These are phyloP conservation scores for Galaxias olidus DNA, from an alignment of 2,797 vertebrate species.

Conservation along the genomic window DNA sequence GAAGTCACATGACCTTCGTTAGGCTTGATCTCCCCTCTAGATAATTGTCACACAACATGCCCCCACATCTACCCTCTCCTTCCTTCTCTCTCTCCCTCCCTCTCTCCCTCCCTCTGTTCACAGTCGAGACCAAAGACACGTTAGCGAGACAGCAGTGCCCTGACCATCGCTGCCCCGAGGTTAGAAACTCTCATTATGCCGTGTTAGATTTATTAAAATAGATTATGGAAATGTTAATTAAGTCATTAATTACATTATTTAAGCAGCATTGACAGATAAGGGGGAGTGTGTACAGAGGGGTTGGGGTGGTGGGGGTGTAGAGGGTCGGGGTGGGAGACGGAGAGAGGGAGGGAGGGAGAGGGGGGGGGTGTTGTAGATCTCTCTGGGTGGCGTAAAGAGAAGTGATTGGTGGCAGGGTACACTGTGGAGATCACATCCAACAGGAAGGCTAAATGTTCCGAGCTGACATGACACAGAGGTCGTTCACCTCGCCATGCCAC, in stretches of 20 bases:
- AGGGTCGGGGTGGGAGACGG: too few species aligned
- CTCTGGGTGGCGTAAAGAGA: conserved; percentile 74
- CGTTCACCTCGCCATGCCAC: conserved; percentile 67
- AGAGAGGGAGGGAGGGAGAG: conserved; percentile 2
- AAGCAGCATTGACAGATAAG: conserved; percentile 85
- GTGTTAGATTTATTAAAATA: conserved; percentile 87
- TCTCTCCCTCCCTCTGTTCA: conserved; percentile 32
- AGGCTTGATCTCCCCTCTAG: conserved; percentile 61
- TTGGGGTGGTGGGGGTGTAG: too few species aligned
- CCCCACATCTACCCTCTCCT: neutral
- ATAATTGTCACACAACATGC: conserved; percentile 64
- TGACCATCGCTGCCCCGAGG: conserved; percentile 70
- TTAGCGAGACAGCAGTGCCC: conserved; percentile 48
- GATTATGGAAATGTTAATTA: conserved; percentile 89
- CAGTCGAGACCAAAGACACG: conserved; percentile 59
- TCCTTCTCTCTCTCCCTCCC: conserved; percentile 21
- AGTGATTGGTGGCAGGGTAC: conserved; percentile 76
- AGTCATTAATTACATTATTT: conserved; percentile 90
- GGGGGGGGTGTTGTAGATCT: conserved; percentile 50
- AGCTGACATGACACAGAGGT: conserved; percentile 74
- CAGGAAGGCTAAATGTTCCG: conserved; percentile 30
- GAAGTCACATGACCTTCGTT: conserved; percentile 73
- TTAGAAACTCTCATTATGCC: conserved; percentile 81
- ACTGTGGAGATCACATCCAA: conserved; percentile 66
- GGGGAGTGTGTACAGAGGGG: conserved; percentile 41